Conservation (phyloP, 2,888 invertebrate genomes). For the Melitaea athalia region DNA sequence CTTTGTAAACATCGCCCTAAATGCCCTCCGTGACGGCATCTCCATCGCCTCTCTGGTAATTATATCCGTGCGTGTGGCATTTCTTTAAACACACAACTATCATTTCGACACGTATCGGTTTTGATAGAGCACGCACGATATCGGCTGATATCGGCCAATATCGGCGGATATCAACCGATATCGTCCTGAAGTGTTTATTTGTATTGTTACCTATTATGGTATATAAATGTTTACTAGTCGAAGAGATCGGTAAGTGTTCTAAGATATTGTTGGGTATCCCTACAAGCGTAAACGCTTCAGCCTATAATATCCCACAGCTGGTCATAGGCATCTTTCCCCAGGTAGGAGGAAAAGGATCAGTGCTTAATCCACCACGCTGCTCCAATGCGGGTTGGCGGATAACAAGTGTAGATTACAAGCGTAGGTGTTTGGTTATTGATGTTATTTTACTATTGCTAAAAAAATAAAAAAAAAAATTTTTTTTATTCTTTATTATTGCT, state of each 20-base stretch:
- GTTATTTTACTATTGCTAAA: too few relatives aligned
- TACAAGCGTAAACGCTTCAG: not conserved
- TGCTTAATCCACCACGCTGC: too few relatives aligned
- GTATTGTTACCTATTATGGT: not conserved
- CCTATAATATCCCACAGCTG: too few relatives aligned
- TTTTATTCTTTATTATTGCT: too few relatives aligned
- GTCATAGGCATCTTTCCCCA: too few relatives aligned
- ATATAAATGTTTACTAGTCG: not conserved
- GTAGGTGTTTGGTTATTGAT: too few relatives aligned
- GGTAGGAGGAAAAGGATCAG: too few relatives aligned
- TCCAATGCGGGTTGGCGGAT: too few relatives aligned
- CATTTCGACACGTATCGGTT: slow-evolving; percentile 12
- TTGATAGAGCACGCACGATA: slow-evolving; percentile 15
- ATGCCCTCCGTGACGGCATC: slow-evolving; percentile 41
- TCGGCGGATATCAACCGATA: not conserved
- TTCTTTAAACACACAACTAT: slow-evolving; percentile 20
- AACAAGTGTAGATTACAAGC: too few relatives aligned
- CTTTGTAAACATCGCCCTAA: slow-evolving; percentile 44
- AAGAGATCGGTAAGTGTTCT: not conserved
- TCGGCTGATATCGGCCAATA: not conserved
- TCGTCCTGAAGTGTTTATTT: slow-evolving; percentile 6
- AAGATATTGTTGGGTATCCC: not conserved
- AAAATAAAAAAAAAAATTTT: too few relatives aligned
- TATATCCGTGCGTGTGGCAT: slow-evolving; percentile 47
- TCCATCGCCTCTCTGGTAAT: slow-evolving; percentile 41